Conservation (phyloP, 2,888 invertebrate genomes). For the Dicycla oo region DNA sequence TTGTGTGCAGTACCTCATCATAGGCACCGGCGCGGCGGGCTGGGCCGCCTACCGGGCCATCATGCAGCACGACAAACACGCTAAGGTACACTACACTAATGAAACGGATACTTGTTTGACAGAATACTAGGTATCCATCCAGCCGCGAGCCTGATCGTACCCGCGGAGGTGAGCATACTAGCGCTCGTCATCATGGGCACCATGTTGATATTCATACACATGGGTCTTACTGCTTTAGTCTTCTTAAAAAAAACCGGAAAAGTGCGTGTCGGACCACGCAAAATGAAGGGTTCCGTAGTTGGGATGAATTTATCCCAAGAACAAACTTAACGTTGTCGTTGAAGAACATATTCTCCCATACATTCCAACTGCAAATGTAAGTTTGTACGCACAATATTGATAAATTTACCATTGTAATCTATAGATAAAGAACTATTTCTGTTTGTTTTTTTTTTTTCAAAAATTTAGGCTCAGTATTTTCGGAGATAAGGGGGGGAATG, state of each 20-base stretch:
- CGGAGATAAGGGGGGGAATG: too few species aligned
- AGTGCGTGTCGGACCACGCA: too few species aligned
- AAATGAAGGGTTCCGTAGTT: too few species aligned
- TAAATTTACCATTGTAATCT: too few species aligned
- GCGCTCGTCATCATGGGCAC: background rate
- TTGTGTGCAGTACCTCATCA: conserved; percentile 85
- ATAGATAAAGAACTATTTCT: too few species aligned
- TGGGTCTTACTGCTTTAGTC: background rate
- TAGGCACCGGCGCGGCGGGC: conserved; percentile 82
- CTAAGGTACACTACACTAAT: conserved; percentile 74
- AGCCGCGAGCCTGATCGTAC: background rate
- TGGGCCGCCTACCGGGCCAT: conserved; percentile 85
- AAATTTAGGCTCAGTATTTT: too few species aligned
- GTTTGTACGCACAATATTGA: too few species aligned
- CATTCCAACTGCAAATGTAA: too few species aligned
- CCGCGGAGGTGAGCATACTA: background rate
- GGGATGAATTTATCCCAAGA: too few species aligned
- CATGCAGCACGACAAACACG: conserved; percentile 79
- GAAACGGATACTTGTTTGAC: background rate
- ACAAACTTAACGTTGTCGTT: too few species aligned
- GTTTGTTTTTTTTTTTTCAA: too few species aligned
- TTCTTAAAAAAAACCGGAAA: background rate
- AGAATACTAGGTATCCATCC: background rate
- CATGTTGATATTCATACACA: background rate
- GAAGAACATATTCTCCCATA: too few species aligned